These are phyloP conservation scores for Lumbricus terrestris DNA, from an alignment of 2,888 invertebrate genomes.

Conservation along the genomic window DNA sequence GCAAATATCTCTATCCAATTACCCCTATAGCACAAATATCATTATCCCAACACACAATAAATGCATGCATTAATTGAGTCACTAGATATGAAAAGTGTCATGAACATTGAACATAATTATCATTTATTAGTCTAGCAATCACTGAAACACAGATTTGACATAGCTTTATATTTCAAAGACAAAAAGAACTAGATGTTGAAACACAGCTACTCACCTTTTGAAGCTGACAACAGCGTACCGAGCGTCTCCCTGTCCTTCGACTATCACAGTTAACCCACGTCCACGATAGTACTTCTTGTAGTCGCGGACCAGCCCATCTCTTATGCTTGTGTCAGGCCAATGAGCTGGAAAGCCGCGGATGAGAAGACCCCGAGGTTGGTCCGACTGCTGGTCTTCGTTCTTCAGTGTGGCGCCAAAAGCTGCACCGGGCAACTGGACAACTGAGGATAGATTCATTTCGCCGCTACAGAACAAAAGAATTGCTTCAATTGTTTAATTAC, in stretches of 20 bases:
- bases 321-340: constrained; percentile 79
- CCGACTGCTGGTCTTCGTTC: neutral
- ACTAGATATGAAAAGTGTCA: too few species aligned
- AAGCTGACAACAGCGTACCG: constrained; percentile 92
- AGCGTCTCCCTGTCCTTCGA: constrained; percentile 80
- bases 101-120: too few species aligned
- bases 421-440: constrained; percentile 3
- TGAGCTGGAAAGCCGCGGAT: constrained; percentile 51
- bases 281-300: constrained; percentile 98
- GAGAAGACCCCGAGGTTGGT: constrained; percentile 45
- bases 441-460: neutral
- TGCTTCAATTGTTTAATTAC: too few species aligned
- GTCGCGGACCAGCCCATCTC: constrained; percentile 96
- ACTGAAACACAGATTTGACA: neutral
- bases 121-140: too few species aligned
- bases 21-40: too few species aligned
- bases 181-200: too few species aligned
- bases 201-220: constrained; percentile 72
- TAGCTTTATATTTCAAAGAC: too few species aligned
- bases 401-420: neutral
- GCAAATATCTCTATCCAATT: neutral
- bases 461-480: neutral
- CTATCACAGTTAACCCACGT: constrained; percentile 88
- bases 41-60: too few species aligned
- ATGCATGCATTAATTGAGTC: too few species aligned